phyloP scores from a whole-genome alignment of 1,140 invertebrate genomes.

The Scaptomyza montana region DNA sequence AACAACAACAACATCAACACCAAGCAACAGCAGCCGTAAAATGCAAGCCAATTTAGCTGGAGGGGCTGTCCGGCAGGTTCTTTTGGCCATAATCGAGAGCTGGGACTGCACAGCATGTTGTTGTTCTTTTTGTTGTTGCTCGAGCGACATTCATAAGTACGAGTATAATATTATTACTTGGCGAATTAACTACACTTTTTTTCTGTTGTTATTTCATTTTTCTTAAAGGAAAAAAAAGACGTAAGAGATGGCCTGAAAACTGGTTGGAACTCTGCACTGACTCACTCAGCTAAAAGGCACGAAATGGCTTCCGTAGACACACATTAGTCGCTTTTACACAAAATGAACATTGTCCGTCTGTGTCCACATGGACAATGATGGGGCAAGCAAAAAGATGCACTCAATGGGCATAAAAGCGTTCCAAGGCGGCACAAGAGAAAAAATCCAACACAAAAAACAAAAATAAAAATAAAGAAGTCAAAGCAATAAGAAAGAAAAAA shows the following conservation, averaged over 20 bases:
- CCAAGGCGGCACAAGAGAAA: slow-evolving; percentile 32
- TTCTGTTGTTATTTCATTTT: slow-evolving; percentile 11
- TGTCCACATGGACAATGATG: slow-evolving; percentile 19
- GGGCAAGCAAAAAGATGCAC: slow-evolving; percentile 42
- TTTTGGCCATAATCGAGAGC: slow-evolving; percentile 36
- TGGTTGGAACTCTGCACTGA: slow-evolving; percentile 49
- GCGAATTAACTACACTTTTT: slow-evolving; percentile 74
- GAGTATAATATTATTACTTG: slow-evolving; percentile 82
- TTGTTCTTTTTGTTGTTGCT: slow-evolving; percentile 28
- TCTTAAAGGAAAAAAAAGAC: slow-evolving; percentile 22
- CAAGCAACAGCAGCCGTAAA: slow-evolving; percentile 65
- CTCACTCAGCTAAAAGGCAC: slow-evolving; percentile 65
- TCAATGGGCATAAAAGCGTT: slow-evolving; percentile 54
- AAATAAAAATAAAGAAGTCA: background rate
- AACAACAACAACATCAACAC: slow-evolving; percentile 31
- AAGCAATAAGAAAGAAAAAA: slow-evolving; percentile 37
- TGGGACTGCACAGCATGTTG: slow-evolving; percentile 65
- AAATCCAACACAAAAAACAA: slow-evolving; percentile 2
- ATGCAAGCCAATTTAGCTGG: slow-evolving; percentile 76
- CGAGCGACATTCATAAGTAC: slow-evolving; percentile 71
- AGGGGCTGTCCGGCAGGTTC: slow-evolving; percentile 68
- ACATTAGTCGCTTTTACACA: slow-evolving; percentile 82
- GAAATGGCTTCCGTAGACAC: slow-evolving; percentile 82
- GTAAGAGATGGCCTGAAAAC: slow-evolving; percentile 53
- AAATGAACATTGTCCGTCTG: slow-evolving; percentile 46